These are phyloP conservation scores for Protomyctophum bolini DNA, from an alignment of 2,113 vertebrate genomes.

Conservation along the genomic window DNA sequence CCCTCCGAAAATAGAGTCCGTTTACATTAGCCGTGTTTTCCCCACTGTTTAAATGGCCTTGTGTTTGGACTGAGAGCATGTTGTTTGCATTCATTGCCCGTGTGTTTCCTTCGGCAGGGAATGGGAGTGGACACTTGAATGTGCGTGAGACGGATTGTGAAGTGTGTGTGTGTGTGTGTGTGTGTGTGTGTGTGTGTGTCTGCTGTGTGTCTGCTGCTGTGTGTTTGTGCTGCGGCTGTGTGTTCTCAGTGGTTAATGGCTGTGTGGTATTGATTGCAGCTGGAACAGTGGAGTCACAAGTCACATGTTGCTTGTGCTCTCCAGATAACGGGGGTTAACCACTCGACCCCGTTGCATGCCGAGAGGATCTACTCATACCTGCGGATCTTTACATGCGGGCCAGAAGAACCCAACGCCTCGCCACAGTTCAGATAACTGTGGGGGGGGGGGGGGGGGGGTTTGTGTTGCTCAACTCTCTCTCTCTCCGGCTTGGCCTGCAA, in stretches of 20 bases:
- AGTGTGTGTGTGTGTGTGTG: slow-evolving; percentile 23
- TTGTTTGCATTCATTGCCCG: slow-evolving; percentile 58
- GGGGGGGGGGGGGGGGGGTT: too few species aligned
- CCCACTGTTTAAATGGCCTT: slow-evolving; percentile 48
- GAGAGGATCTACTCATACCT: slow-evolving; percentile 49
- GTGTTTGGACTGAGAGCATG: slow-evolving; percentile 54
- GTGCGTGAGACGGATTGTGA: slow-evolving; percentile 39
- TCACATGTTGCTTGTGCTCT: slow-evolving; percentile 61
- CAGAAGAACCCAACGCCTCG: slow-evolving; percentile 13
- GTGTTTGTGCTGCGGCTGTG: slow-evolving; percentile 29
- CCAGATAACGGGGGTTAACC: slow-evolving; percentile 73
- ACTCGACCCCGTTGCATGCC: slow-evolving; percentile 68
- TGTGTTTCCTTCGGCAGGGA: slow-evolving; percentile 35
- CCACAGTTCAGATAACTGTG: slow-evolving; percentile 2
- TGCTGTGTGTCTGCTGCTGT: not conserved
- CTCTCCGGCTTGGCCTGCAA: slow-evolving; percentile 33
- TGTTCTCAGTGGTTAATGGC: slow-evolving; percentile 69
- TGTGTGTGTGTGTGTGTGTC: slow-evolving; percentile 17
- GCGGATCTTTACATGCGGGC: slow-evolving; percentile 5
- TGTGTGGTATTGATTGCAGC: slow-evolving; percentile 71
- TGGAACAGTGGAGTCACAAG: slow-evolving; percentile 40
- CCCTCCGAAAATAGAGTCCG: slow-evolving; percentile 57
- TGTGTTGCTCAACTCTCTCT: not conserved
- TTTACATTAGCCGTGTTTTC: slow-evolving; percentile 67
- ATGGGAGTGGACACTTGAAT: slow-evolving; percentile 33